Evolutionary conservation across 1,140 invertebrate species (phyloP).

Genomic region (Tenebrio molitor): DNA sequence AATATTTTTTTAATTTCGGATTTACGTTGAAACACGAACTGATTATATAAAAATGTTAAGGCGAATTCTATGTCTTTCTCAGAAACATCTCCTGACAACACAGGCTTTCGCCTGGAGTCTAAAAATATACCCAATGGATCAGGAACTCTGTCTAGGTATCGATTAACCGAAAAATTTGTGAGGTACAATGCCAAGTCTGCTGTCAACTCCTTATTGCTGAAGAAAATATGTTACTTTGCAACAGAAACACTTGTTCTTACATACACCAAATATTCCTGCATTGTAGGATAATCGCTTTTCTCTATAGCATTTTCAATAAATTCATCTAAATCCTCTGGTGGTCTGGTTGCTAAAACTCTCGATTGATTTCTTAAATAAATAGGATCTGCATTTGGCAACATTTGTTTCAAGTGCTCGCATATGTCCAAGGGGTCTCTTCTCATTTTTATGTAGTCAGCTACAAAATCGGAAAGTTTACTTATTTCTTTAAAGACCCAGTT

Average conservation of each 20-base stretch:
- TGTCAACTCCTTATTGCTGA: conserved; percentile 10
- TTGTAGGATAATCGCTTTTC: conserved; percentile 69
- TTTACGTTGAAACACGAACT: conserved; percentile 54
- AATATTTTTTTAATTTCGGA: conserved; percentile 61
- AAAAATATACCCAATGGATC: conserved; percentile 70
- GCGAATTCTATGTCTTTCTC: conserved; percentile 57
- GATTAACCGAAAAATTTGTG: neutral
- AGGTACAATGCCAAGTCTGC: conserved; percentile 2
- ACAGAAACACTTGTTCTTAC: too few relatives aligned
- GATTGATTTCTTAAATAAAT: conserved; percentile 67
- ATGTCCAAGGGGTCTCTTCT: conserved; percentile 61
- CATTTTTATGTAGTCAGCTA: conserved; percentile 36
- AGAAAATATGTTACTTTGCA: neutral
- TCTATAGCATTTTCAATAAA: conserved; percentile 66
- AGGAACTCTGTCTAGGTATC: conserved; percentile 65
- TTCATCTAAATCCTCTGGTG: conserved; percentile 57
- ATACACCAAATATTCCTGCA: conserved; percentile 67
- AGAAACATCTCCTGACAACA: neutral
- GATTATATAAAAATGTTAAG: conserved; percentile 64
- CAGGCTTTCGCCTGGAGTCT: conserved; percentile 63
- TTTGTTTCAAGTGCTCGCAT: conserved; percentile 61
- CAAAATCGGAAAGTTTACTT: too few relatives aligned
- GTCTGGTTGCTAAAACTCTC: conserved; percentile 53
- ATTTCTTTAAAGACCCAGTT: too few relatives aligned
- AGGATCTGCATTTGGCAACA: conserved; percentile 70